Evolutionary conservation across 23 tunicate genomes (phyloP).

Genomic region (Clavelina lepadiformis): DNA sequence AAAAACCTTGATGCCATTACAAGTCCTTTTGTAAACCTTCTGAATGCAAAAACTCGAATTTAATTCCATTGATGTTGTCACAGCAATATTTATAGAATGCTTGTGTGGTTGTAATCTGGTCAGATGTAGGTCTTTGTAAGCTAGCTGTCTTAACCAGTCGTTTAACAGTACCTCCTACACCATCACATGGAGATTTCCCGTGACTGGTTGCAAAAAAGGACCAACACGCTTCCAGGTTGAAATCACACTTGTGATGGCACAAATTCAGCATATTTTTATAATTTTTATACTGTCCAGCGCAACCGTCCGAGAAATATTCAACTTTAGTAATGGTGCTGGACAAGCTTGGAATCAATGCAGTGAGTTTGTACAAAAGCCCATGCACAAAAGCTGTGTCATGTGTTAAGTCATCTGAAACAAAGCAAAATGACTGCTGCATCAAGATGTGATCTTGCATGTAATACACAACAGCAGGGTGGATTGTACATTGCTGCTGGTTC

Average conservation of each 20-base stretch:
- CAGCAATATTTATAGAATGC: conserved; percentile 6
- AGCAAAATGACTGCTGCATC: no score
- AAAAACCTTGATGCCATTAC: conserved; percentile 14
- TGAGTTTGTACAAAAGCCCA: conserved; percentile 1
- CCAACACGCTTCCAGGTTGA: conserved; percentile 24
- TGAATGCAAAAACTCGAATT: conserved; percentile 2
- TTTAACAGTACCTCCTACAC: conserved; percentile 13
- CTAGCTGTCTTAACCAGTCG: conserved; percentile 9
- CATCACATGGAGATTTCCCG: conserved; percentile 30
- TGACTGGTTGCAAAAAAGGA: conserved; percentile 46
- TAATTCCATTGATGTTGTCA: conserved; percentile 16
- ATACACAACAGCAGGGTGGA: no score
- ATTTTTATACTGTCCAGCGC: conserved; percentile 36
- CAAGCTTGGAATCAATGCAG: neutral
- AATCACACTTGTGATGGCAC: conserved; percentile 33
- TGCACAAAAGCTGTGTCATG: conserved; percentile 9
- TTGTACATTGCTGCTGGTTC: no score
- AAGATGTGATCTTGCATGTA: no score
- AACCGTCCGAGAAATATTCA: conserved; percentile 34
- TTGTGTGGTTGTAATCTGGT: conserved; percentile 15
- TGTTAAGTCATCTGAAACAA: no score
- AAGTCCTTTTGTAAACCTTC: conserved; percentile 6
- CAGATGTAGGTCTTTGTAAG: conserved; percentile 14
- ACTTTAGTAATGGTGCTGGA: conserved; percentile 6
- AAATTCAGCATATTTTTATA: conserved; percentile 23